phyloP scores from a whole-genome alignment of 2,113 vertebrate species.

The Hyperopisus bebe region DNA sequence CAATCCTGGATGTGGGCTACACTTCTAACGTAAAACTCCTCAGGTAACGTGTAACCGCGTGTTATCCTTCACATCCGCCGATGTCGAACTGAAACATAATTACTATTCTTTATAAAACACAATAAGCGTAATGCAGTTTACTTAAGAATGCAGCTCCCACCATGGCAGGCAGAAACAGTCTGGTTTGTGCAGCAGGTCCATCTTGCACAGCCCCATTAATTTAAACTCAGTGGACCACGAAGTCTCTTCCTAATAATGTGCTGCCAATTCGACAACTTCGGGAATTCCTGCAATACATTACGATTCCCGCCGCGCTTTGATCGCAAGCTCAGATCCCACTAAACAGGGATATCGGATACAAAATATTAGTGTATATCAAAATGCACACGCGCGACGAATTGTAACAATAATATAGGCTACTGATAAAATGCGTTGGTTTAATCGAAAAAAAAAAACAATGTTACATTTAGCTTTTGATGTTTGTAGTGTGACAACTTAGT shows the following conservation, averaged over 20 bases:
- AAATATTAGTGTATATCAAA: neutral
- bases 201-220: slow-evolving; percentile 24
- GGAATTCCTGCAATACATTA: slow-evolving; percentile 26
- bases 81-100: neutral
- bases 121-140: neutral
- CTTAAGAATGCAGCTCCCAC: neutral
- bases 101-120: neutral
- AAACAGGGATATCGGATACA: neutral
- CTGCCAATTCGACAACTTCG: slow-evolving; percentile 25
- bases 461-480: neutral
- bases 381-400: neutral
- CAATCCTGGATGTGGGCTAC: neutral
- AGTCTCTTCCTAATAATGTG: slow-evolving; percentile 27
- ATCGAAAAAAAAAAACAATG: neutral
- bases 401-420: neutral
- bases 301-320: slow-evolving; percentile 41
- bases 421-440: neutral
- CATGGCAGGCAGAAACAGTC: neutral
- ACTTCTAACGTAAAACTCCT: neutral
- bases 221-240: slow-evolving; percentile 28
- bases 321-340: slow-evolving; percentile 18
- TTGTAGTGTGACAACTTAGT: neutral
- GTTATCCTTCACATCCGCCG: neutral
- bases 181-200: neutral
- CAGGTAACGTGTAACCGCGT: neutral